Conservation (phyloP, 1,140 invertebrate species). For the Paramacrobiotus metropolitanus region DNA sequence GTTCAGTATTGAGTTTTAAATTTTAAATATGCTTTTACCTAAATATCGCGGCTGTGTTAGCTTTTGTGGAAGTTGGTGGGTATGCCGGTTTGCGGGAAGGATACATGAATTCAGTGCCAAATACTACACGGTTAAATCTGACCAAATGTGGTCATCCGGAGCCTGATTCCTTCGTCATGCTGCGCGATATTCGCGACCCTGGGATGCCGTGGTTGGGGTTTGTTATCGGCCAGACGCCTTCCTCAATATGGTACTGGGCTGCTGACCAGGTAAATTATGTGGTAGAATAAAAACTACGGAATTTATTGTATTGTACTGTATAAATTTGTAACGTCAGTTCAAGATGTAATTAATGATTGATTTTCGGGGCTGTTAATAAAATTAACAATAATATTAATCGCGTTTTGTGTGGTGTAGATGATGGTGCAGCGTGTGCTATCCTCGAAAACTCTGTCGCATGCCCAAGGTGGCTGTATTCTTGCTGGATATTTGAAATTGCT, state of each 20-base stretch:
- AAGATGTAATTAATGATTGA: too few species aligned
- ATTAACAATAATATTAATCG: background rate
- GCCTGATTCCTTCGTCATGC: slow-evolving; percentile 27
- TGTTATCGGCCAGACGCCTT: slow-evolving; percentile 27
- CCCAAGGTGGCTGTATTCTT: slow-evolving; percentile 30
- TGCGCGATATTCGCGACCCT: slow-evolving; percentile 21
- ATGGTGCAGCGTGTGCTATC: slow-evolving; percentile 32
- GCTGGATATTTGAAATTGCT: slow-evolving; percentile 31
- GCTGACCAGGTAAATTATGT: slow-evolving; percentile 32
- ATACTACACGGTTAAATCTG: too few species aligned
- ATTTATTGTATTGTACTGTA: too few species aligned
- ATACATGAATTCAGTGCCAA: too few species aligned
- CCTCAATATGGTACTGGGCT: slow-evolving; percentile 33
- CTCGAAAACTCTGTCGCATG: slow-evolving; percentile 30
- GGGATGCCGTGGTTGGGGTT: slow-evolving; percentile 32
- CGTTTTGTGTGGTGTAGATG: slow-evolving; percentile 20
- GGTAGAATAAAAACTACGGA: too few species aligned
- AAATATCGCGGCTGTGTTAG: too few species aligned
- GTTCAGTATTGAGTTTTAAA: too few species aligned
- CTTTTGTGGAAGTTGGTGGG: slow-evolving; percentile 28
- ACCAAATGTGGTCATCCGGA: slow-evolving; percentile 13
- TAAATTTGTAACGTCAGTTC: slow-evolving; percentile 8
- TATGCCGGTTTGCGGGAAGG: too few species aligned
- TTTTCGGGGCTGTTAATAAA: too few species aligned
- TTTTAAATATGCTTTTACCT: too few species aligned